Base-by-base conservation (phyloP, 2,797 vertebrate species). In the Lithobates pipiens region DNA sequence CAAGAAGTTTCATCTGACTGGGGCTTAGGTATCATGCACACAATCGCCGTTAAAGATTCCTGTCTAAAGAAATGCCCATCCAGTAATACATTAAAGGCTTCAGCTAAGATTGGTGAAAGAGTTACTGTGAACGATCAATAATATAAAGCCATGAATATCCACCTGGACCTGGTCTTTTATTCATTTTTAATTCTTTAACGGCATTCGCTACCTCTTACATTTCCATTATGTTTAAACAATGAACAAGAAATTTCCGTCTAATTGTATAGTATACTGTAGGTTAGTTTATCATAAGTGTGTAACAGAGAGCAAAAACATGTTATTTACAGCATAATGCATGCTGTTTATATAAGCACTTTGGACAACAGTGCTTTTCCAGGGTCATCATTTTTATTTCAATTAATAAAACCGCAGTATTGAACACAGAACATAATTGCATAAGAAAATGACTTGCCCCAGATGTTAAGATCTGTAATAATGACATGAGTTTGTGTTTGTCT, bases 361-460 rank as follows among this genome's bases (percentile, higher is more conserved):
- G 80, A 72, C 79, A 71, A 81, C 76, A 44, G 16, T 63, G 44
- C 34, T 72, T 65, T 71, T 81, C 13, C 15, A 72, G 32, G 21
- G 44, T 81, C 39, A 44, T 77, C 25, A 71, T 71, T 76, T 72
- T 50, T 32, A 63, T 71, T 61, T 82, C 73, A 10, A 57, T 81
- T 80, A 76, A 76, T 76, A 81, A 69, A 80, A 76, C 61, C 39
- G 72, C 68, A 63, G 46, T 86, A 77, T 82, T 77, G 78, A 86
- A 50, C 73, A 54, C 73, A 54, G n/a, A 65, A 76, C 46, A 75
- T 81, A 86, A 82, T 82, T 44, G 67, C 25, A 61, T 10, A 77
- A 25, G 75, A 72, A 71, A 29, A 76, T 54, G 10, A n/a, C 11
- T 54, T 16, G 18, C 32, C 69, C 57, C 23, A 54, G 71, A 70